Evolutionary conservation across 2,113 vertebrate genomes (phyloP).

Genomic region (Silurus glanis): DNA sequence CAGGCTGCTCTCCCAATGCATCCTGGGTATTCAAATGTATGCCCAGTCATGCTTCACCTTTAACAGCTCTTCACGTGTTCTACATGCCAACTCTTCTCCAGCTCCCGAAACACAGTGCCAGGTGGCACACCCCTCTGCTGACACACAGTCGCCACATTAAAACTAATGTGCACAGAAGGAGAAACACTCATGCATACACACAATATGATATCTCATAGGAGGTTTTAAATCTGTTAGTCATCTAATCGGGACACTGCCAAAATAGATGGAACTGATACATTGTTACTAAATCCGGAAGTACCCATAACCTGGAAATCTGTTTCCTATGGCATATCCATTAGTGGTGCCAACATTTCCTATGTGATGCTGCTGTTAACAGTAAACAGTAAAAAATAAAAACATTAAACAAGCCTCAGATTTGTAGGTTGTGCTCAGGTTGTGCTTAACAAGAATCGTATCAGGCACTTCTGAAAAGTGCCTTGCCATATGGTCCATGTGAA

Average conservation of each 20-base stretch:
- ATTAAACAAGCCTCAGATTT: not conserved
- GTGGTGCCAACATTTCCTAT: not conserved
- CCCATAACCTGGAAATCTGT: not conserved
- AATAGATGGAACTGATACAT: not conserved
- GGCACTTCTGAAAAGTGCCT: not conserved
- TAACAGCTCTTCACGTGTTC: slow-evolving; percentile 18
- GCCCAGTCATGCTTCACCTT: slow-evolving; percentile 53
- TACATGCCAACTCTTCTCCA: slow-evolving; percentile 36
- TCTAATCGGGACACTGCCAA: not conserved
- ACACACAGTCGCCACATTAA: slow-evolving; percentile 17
- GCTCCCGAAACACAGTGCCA: slow-evolving; percentile 11
- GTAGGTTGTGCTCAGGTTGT: not conserved
- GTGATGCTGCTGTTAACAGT: not conserved
- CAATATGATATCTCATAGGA: not conserved
- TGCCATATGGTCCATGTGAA: not conserved
- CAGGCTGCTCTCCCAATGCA: slow-evolving; percentile 29
- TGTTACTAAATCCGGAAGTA: not conserved
- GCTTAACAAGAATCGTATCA: not conserved
- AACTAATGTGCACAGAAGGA: slow-evolving; percentile 25
- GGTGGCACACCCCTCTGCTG: not conserved
- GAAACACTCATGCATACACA: not conserved
- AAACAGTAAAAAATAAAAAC: not conserved
- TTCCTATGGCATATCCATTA: not conserved
- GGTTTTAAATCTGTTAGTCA: not conserved
- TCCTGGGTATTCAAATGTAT: slow-evolving; percentile 43